Conservation (phyloP, 2,797 vertebrate genomes). For the Leuciscus waleckii region DNA sequence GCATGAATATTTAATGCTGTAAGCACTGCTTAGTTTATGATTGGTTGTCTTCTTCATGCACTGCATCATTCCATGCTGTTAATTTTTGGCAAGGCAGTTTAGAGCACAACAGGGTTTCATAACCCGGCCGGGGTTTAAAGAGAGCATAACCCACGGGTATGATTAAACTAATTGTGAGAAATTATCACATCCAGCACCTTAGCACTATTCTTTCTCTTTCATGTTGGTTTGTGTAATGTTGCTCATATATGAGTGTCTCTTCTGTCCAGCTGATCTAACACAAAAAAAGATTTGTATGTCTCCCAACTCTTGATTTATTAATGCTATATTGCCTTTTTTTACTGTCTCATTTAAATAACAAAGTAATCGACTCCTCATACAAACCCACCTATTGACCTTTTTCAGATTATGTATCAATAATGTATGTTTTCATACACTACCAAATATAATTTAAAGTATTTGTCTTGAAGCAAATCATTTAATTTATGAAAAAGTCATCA, state of each 20-base stretch:
- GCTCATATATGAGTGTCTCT: constrained; percentile 1
- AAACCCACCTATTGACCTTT: constrained; percentile 26
- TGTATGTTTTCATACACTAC: constrained; percentile 42
- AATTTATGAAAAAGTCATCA: constrained; percentile 52
- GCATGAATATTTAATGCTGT: neutral
- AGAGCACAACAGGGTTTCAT: neutral
- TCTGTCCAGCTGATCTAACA: neutral
- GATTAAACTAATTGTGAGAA: constrained; percentile 22
- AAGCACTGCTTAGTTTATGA: constrained; percentile 10
- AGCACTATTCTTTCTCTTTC: constrained; percentile 5
- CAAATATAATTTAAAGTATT: constrained; percentile 43
- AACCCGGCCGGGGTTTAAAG: neutral
- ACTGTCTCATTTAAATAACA: constrained; percentile 30
- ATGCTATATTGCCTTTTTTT: constrained; percentile 38
- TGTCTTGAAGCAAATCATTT: constrained; percentile 39
- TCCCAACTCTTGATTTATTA: constrained; percentile 43
- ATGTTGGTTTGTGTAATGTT: neutral
- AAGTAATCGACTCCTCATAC: neutral
- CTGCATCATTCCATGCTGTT: constrained; percentile 22
- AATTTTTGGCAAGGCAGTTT: constrained; percentile 15
- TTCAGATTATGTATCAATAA: constrained; percentile 49
- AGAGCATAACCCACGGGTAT: neutral
- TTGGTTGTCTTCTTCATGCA: constrained; percentile 10
- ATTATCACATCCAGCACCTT: constrained; percentile 10
- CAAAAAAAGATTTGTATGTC: constrained; percentile 20